phyloP scores from a whole-genome alignment of 2,797 vertebrate species.

The Buceros bicornis region DNA sequence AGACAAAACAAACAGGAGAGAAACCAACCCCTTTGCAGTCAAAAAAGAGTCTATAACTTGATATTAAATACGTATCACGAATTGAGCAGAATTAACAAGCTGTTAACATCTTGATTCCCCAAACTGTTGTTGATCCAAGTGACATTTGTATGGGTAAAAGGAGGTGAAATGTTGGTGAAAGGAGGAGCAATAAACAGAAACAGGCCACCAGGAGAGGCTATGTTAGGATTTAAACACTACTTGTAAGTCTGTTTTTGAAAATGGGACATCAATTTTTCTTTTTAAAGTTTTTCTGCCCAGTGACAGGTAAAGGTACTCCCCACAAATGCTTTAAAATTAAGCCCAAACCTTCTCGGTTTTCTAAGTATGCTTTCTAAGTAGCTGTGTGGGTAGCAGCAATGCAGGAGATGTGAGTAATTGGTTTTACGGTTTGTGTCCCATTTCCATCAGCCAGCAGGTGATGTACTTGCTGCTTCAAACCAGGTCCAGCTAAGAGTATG shows the following conservation, averaged over 20 bases:
- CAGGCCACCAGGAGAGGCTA: neutral
- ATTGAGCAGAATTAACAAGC: neutral
- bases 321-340: conserved; percentile 59
- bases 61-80: neutral
- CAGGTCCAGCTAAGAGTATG: conserved; percentile 33
- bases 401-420: conserved; percentile 73
- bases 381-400: conserved; percentile 43
- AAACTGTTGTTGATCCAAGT: neutral
- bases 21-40: neutral
- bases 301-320: conserved; percentile 9
- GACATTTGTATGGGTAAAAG: neutral
- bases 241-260: conserved; percentile 14
- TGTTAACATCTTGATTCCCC: neutral
- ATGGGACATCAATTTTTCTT: conserved; percentile 36
- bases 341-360: conserved; percentile 36
- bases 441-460: conserved; percentile 76
- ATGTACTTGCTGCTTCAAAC: conserved; percentile 61
- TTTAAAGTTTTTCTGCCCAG: conserved; percentile 7
- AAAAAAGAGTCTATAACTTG: neutral
- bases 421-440: conserved; percentile 72
- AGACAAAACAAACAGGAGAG: neutral
- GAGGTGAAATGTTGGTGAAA: neutral
- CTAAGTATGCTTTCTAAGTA: neutral
- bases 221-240: neutral
- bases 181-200: neutral